These are phyloP conservation scores for Erebia epiphron DNA, from an alignment of 2,888 invertebrate species.

Conservation along the genomic window DNA sequence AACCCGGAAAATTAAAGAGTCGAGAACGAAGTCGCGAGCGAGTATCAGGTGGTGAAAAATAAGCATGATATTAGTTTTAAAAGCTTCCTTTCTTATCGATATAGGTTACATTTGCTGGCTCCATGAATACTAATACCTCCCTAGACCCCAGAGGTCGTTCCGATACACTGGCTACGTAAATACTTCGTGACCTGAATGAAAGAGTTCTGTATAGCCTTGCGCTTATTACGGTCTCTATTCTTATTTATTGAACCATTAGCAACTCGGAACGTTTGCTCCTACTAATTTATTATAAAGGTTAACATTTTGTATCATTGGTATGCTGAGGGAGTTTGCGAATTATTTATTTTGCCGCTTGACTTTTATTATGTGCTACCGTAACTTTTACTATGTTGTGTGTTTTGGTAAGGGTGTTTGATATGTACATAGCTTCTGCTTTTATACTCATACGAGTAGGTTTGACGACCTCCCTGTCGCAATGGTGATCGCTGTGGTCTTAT, in stretches of 20 bases:
- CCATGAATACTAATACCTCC: slow-evolving; percentile 31
- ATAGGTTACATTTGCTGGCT: slow-evolving; percentile 10
- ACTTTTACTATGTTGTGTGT: too few relatives aligned
- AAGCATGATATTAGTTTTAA: background rate
- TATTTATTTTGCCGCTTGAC: background rate
- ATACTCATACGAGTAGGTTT: too few relatives aligned
- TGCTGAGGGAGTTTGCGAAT: slow-evolving; percentile 16
- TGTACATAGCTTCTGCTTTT: too few relatives aligned
- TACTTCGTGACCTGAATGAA: slow-evolving; percentile 38
- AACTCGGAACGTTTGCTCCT: slow-evolving; percentile 24
- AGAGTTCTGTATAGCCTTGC: slow-evolving; percentile 31
- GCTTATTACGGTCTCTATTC: slow-evolving; percentile 35
- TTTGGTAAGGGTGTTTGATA: too few relatives aligned
- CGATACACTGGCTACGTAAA: slow-evolving; percentile 37
- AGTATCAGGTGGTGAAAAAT: too few relatives aligned
- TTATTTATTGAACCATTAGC: slow-evolving; percentile 40
- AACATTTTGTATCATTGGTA: slow-evolving; percentile 23
- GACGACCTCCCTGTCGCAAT: too few relatives aligned
- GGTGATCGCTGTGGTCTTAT: too few relatives aligned
- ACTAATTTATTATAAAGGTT: slow-evolving; percentile 26
- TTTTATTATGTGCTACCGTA: background rate
- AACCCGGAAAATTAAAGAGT: too few relatives aligned
- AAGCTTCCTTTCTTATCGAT: background rate
- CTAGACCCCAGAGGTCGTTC: slow-evolving; percentile 26
- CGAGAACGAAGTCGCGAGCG: too few relatives aligned